Base-by-base conservation (phyloP, 2,113 vertebrate genomes). In the Pterocles orientalis region DNA sequence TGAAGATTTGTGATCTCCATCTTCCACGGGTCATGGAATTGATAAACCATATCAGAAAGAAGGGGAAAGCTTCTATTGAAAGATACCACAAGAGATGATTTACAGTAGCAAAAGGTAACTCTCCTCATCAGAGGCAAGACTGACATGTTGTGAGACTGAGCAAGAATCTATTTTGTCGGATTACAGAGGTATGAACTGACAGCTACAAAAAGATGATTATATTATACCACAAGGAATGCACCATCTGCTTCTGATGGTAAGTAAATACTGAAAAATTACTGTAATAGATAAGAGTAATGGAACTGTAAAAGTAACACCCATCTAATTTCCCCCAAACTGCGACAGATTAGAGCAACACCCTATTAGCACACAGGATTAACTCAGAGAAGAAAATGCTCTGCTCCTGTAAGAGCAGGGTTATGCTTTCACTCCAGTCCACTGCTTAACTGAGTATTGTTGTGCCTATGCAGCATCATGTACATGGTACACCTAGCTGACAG, bases 91-190 rank as follows among this genome's bases (percentile, higher is more conserved):
- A 60, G 57, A 70, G 29, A 84, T 53, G 36, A 92, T 95, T 72
- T 76, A 29, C 53, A 53, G 69, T 33, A 89, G 48, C 6, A 75
- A 57, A 58, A 90, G 69, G 66, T 72, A 94, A 95, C 70, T 82
- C 68, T 82, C 15, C 73, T 43, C 70, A 80, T 65, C 85, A 88
- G 90, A 88, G 15, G 39, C 64, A 86, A 60, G 80, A 71, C 71
- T 78, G 90, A 62, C 2, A 0, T 87, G 88, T 72, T 89, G 84
- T 60, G 66, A 90, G 85, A 48, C 57, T 60, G 85, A 88, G 73
- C 80, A 95, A 77, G 75, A 72, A 85, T 62, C 48, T 90, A 3
- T 95, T 97, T 82, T 94, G 94, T 82, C 90, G 95, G 75, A 73
- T 88, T 45, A 79, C 61, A 80, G 61, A 69, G n/a, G 45, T 34